Conservation (phyloP, 2,888 invertebrate genomes). For the Venusia cambrica region DNA sequence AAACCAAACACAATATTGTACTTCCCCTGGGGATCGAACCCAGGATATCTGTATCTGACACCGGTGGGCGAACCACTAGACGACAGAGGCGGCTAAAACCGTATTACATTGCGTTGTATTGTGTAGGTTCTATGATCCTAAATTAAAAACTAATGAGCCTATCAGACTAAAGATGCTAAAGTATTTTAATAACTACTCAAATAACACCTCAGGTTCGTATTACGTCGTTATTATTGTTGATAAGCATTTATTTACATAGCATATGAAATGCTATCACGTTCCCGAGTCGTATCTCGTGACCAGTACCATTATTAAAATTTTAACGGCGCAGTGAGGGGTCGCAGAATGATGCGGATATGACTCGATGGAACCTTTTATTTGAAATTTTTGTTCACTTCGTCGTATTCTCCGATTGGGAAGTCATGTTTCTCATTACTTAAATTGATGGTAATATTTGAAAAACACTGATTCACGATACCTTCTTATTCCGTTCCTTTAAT, state of each 20-base stretch:
- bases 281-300: slow-evolving; percentile 19
- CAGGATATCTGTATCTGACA: too few relatives aligned
- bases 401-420: slow-evolving; percentile 21
- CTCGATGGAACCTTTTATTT: slow-evolving; percentile 16
- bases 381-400: slow-evolving; percentile 19
- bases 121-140: too few relatives aligned
- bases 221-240: neutral
- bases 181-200: too few relatives aligned
- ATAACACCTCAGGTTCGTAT: neutral
- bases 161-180: too few relatives aligned
- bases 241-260: slow-evolving; percentile 15
- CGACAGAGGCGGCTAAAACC: too few relatives aligned
- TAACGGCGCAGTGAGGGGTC: slow-evolving; percentile 43
- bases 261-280: slow-evolving; percentile 37
- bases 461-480: slow-evolving; percentile 17
- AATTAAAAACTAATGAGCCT: too few relatives aligned
- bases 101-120: too few relatives aligned
- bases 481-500: slow-evolving; percentile 4
- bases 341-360: slow-evolving; percentile 25
- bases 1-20: too few relatives aligned
- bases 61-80: too few relatives aligned
- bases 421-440: slow-evolving; percentile 26
- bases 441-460: slow-evolving; percentile 25
- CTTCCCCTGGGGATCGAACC: too few relatives aligned
- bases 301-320: slow-evolving; percentile 41